Percentiles rank a stretch among this genome's conserved stretches.
These are phyloP conservation scores for Oligia latruncula DNA, from an alignment of 2,888 invertebrate species.

Conservation along the genomic window DNA sequence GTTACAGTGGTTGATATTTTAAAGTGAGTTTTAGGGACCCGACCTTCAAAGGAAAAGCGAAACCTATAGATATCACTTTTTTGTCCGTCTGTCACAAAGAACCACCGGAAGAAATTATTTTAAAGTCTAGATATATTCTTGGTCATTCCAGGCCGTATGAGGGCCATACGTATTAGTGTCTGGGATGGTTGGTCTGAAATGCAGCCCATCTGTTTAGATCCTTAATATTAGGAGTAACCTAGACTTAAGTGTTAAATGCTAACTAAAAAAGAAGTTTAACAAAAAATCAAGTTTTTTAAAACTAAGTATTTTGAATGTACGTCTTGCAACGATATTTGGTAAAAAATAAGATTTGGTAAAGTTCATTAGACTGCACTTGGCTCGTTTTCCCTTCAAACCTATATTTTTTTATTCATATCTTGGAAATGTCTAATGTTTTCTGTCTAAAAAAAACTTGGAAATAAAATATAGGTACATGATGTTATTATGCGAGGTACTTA, in stretches of 20 bases:
- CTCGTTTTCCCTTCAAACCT: not conserved
- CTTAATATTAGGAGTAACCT: not conserved
- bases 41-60: too few relatives aligned
- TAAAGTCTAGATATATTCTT: too few relatives aligned
- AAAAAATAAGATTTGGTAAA: not conserved
- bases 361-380: not conserved
- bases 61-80: too few relatives aligned
- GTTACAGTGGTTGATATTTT: too few relatives aligned
- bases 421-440: fast-evolving
- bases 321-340: not conserved
- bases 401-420: not conserved
- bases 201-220: not conserved
- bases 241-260: not conserved
- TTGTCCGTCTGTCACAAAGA: too few relatives aligned
- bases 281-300: too few relatives aligned
- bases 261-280: not conserved
- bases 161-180: too few relatives aligned
- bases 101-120: too few relatives aligned
- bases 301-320: too few relatives aligned
- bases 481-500: conserved; percentile 20
- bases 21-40: too few relatives aligned
- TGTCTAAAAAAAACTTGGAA: not conserved
- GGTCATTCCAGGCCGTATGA: too few relatives aligned
- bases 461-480: not conserved
- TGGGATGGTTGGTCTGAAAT: not conserved